Conservation (phyloP, 1,140 invertebrate genomes). For the Drosophila tani region DNA sequence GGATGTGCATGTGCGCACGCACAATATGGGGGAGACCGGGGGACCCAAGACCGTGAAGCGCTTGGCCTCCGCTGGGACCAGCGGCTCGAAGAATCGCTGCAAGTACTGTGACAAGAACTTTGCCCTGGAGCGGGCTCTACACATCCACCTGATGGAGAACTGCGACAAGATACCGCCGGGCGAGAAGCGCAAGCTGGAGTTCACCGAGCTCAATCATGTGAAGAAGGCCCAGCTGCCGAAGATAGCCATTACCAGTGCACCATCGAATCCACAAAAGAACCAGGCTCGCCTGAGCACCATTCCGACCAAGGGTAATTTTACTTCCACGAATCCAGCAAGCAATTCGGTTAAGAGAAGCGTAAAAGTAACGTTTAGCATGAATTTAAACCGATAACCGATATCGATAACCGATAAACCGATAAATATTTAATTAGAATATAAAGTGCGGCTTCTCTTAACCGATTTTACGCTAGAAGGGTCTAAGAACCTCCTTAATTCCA, state of each 20-base stretch:
- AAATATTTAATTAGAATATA: too few species aligned
- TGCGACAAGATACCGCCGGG: constrained; percentile 74
- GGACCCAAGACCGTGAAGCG: constrained; percentile 34
- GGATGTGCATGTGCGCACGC: constrained; percentile 57
- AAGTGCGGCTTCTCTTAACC: neutral
- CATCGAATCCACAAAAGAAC: constrained; percentile 7
- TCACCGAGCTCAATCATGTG: constrained; percentile 72
- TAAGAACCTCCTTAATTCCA: neutral
- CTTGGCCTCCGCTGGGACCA: neutral
- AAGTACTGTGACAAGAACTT: constrained; percentile 81
- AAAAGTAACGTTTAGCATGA: neutral
- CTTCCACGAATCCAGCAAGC: neutral
- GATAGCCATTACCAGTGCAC: neutral
- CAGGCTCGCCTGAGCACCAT: constrained; percentile 19
- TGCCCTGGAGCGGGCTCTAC: constrained; percentile 68
- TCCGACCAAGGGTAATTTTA: constrained; percentile 26
- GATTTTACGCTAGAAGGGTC: neutral
- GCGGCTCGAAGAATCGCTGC: constrained; percentile 45
- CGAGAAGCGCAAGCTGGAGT: constrained; percentile 76
- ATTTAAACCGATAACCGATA: too few species aligned
- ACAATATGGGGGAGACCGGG: constrained; percentile 41
- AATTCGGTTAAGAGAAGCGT: constrained; percentile 3
- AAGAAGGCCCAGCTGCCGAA: constrained; percentile 74
- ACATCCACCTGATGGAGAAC: constrained; percentile 78
- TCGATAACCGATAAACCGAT: too few species aligned